A percentile compares a stretch with the other conserved stretches of the same genome.
phyloP scores from a whole-genome alignment of 2,113 vertebrate genomes.

The Nestor notabilis region DNA sequence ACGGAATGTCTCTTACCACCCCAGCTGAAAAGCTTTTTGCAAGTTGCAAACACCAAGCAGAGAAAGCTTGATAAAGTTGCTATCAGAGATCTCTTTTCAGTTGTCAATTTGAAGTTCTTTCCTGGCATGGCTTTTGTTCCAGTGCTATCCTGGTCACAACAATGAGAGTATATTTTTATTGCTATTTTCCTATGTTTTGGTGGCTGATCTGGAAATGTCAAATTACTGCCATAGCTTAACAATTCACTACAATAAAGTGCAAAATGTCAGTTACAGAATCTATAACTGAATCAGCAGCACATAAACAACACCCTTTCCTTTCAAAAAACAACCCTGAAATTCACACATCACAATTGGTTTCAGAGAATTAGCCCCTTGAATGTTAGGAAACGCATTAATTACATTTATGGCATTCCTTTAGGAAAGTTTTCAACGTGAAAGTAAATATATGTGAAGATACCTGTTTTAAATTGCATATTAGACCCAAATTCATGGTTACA shows the following conservation, averaged over 20 bases:
- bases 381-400: not conserved
- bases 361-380: not conserved
- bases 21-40: not conserved
- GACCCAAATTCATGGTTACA: not conserved
- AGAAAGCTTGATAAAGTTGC: not conserved
- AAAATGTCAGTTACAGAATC: not conserved
- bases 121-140: not conserved
- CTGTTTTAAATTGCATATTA: not conserved
- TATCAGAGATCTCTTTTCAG: not conserved
- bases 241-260: not conserved
- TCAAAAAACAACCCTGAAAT: not conserved
- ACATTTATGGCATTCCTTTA: not conserved
- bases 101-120: not conserved
- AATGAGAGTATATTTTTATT: not conserved
- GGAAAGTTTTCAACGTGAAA: not conserved
- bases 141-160: not conserved
- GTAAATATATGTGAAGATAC: not conserved
- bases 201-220: not conserved
- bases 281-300: not conserved
- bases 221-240: not conserved
- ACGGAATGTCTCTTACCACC: not conserved
- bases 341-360: not conserved
- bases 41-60: not conserved
- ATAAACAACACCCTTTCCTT: not conserved
- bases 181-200: not conserved